A percentile compares a stretch with the other conserved stretches of the same genome.
Conservation (phyloP, 2,797 vertebrate genomes). For the Hydrolagus colliei region DNA sequence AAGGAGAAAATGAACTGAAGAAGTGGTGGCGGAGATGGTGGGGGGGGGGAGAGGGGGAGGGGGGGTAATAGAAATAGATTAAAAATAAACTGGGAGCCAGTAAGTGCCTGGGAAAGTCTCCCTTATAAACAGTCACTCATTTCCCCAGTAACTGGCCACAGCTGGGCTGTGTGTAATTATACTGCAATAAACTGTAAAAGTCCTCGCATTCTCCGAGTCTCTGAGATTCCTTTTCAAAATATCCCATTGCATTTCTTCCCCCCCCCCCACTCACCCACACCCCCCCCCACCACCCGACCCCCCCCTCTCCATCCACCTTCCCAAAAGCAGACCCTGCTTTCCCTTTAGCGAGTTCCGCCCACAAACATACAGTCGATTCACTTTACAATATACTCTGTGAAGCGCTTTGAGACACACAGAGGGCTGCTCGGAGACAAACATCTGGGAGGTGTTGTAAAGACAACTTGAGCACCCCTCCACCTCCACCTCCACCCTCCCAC, state of each 20-base stretch:
- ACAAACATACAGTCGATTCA: no score
- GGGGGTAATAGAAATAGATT: slow-evolving; percentile 4
- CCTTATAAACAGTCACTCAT: background rate
- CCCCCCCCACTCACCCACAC: background rate
- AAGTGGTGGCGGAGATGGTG: no score
- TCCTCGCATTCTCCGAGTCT: background rate
- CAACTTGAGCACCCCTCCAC: background rate
- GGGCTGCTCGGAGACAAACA: background rate
- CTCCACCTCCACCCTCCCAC: background rate
- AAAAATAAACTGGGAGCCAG: background rate
- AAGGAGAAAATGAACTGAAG: background rate
- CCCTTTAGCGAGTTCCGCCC: no score
- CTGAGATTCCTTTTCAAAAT: slow-evolving; percentile 8
- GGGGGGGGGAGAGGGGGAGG: background rate
- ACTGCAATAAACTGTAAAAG: slow-evolving; percentile 8
- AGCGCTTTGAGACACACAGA: no score
- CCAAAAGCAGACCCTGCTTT: no score
- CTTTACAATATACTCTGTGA: no score
- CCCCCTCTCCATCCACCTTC: background rate
- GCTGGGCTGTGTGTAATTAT: background rate
- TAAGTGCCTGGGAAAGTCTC: slow-evolving; percentile 3
- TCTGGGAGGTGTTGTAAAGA: background rate
- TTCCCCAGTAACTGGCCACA: slow-evolving; percentile 17
- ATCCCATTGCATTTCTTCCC: background rate
- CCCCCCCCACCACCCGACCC: background rate